Evolutionary conservation across 2,888 invertebrate genomes (phyloP), one percentile per base, ranked within the genome.

Genomic region (Anthophora plumipes): DNA sequence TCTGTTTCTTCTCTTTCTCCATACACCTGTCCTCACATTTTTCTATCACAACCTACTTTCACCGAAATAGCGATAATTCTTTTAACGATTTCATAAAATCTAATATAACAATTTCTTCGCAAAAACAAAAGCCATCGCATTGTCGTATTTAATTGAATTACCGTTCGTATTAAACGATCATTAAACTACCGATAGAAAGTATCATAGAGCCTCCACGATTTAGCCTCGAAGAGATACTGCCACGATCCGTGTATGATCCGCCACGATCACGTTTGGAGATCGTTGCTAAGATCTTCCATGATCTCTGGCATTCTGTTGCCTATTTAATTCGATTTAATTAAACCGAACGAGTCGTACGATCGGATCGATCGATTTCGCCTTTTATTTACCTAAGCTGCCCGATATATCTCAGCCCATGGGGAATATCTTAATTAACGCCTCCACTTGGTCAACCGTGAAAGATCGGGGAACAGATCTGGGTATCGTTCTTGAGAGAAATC

Each of bases 401-500:
- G 59, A 74, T 80, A 71, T 71, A 77, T 81, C 64, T 3, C 64
- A 39, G 22, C 69, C 59, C 22, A 25, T 8, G 50, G 39, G 22
- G 78, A 77, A 77, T 83, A 80, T 85, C 79, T 83, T 76, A 77
- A 81, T 83, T 85, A 81, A 80, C 79, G 83, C 81, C 77, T 80
- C 75, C 75, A 77, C 81, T 78, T 80, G 80, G 83, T 85, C 83
- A 85, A 80, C 76, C 72, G 74, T 71, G 84, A 69, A 77, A 77
- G 85, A 76, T 87, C 71, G 67, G 59, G 71, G 66, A 73, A 75
- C 85, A 72, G 80, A 80, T 78, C 68, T 66, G 75, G 63, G 78
- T 66, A 64, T 74, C 85, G 83, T 75, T 87, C 75, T 83, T 78
- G 83, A 81, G 83, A 83, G 87, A 87, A 87, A 86, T 81, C 85